Conservation (phyloP, 2,113 vertebrate species). For the Seriola dumerili region DNA sequence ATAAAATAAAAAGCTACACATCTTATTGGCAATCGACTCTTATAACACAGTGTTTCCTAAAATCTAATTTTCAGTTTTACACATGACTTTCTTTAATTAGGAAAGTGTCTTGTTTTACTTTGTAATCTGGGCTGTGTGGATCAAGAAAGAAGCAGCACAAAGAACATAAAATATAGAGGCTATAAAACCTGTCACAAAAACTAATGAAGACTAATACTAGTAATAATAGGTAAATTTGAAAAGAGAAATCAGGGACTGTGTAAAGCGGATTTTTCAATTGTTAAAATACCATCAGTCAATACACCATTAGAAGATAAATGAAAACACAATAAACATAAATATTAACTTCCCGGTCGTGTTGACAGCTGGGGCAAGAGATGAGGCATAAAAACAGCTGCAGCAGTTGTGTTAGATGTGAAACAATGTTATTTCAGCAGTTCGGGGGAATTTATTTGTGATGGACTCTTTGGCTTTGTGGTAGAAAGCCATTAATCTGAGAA, state of each 20-base stretch:
- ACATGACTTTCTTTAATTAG: background rate
- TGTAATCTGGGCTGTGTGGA: background rate
- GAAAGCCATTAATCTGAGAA: constrained; percentile 21
- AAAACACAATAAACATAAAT: constrained; percentile 16
- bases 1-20: background rate
- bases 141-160: background rate
- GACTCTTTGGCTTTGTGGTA: constrained; percentile 9
- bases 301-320: background rate
- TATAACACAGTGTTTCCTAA: background rate
- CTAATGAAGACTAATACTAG: background rate
- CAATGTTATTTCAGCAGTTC: constrained; percentile 10
- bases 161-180: background rate
- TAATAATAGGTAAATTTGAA: background rate
- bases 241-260: background rate
- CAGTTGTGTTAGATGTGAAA: constrained; percentile 2
- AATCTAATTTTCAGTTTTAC: background rate
- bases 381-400: background rate
- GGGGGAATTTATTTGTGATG: constrained; percentile 18
- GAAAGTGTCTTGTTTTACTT: background rate
- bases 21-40: background rate
- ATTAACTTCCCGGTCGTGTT: background rate
- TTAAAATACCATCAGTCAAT: background rate
- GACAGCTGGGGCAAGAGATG: background rate
- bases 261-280: background rate
- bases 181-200: constrained; percentile 10